Conservation (phyloP, 2,797 vertebrate genomes). For the Percopsis omiscomaycus region DNA sequence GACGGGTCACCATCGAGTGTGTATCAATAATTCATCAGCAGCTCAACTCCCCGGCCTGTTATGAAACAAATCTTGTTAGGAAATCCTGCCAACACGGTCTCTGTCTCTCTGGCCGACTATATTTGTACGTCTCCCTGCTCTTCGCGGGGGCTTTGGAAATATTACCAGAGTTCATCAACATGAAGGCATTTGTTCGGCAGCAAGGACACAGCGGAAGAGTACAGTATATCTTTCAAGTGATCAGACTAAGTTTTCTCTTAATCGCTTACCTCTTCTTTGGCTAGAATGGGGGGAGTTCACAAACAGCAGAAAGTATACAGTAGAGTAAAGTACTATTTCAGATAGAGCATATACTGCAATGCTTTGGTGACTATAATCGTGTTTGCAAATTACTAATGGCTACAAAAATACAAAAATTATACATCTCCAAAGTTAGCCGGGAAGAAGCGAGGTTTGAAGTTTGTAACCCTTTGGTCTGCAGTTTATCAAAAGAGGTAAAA, state of each 20-base stretch:
- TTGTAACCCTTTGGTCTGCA: no score
- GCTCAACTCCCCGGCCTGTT: constrained; percentile 51
- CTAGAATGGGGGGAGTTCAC: no score
- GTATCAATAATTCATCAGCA: constrained; percentile 75
- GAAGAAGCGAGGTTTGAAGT: no score
- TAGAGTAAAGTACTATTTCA: no score
- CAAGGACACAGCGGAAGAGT: constrained; percentile 9
- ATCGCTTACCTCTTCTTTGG: no score
- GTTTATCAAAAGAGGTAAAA: no score
- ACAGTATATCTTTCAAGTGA: constrained; percentile 18
- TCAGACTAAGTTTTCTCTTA: constrained; percentile 12
- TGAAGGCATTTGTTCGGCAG: constrained; percentile 39
- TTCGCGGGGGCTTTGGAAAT: constrained; percentile 8
- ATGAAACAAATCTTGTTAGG: constrained; percentile 70
- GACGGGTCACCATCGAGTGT: constrained; percentile 62
- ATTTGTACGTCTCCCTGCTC: constrained; percentile 21
- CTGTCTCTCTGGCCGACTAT: constrained; percentile 34
- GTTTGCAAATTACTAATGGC: no score
- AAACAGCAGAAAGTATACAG: no score
- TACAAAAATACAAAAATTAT: no score
- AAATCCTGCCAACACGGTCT: constrained; percentile 47
- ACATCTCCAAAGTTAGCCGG: no score
- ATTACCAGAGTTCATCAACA: constrained; percentile 50
- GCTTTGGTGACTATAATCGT: no score
- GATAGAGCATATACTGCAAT: no score